Evolutionary conservation across 2,113 vertebrate genomes (phyloP).

Genomic region (Bubalus kerabau): DNA sequence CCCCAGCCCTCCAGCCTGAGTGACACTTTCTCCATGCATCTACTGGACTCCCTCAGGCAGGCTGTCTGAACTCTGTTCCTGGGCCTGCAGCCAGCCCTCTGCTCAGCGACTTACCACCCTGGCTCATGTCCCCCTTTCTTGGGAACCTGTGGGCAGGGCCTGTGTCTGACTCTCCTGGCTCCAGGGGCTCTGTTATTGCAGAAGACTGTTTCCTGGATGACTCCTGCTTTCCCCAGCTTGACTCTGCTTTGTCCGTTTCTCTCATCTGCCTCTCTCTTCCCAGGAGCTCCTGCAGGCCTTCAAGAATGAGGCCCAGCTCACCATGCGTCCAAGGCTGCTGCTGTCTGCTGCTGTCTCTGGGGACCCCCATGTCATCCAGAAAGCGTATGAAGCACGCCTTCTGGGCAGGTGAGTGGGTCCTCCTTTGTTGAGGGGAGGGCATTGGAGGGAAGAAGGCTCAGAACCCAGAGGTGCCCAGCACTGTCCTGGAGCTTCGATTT

Average conservation of each 20-base stretch:
- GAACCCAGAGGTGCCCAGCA: not conserved
- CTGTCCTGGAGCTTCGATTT: not conserved
- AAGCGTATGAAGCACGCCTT: not conserved
- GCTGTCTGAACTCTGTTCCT: not conserved
- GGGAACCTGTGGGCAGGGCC: not conserved
- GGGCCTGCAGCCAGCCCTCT: not conserved
- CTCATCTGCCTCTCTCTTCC: not conserved
- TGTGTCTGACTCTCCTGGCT: not conserved
- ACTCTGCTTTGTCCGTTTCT: not conserved
- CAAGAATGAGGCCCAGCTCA: not conserved
- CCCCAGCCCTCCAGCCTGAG: not conserved
- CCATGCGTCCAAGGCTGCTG: not conserved
- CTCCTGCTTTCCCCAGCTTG: not conserved
- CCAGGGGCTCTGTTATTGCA: not conserved
- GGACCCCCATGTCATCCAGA: not conserved
- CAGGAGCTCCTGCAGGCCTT: conserved; percentile 80
- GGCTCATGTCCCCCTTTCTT: not conserved
- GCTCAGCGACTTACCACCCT: not conserved
- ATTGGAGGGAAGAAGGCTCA: not conserved
- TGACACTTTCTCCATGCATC: not conserved
- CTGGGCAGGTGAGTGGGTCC: conserved; percentile 30
- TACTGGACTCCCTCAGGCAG: not conserved
- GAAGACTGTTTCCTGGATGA: not conserved
- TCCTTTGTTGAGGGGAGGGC: not conserved
- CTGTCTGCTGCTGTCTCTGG: conserved; percentile 60